These are phyloP conservation scores for Drosophila busckii DNA, from an alignment of 1,140 invertebrate species.

Conservation along the genomic window DNA sequence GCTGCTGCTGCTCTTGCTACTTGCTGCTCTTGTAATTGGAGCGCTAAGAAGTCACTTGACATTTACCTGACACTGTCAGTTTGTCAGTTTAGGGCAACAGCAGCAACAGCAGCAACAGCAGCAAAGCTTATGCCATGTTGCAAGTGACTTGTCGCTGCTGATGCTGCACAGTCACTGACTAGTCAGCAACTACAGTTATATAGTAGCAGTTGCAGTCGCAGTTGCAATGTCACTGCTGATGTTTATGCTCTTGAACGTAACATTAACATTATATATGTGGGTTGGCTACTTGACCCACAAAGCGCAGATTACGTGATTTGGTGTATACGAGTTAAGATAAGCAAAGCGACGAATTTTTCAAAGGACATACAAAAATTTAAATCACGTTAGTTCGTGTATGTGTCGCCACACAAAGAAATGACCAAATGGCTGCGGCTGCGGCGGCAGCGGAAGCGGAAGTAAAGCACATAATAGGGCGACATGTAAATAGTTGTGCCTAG, in stretches of 20 bases:
- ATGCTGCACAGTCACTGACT: background rate
- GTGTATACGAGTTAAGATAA: conserved; percentile 9
- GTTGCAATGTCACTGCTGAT: conserved; percentile 1
- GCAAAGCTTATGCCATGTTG: background rate
- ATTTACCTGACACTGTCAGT: conserved; percentile 7
- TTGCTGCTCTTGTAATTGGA: background rate
- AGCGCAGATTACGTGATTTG: conserved; percentile 66
- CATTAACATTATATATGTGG: conserved; percentile 2
- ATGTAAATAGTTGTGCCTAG: conserved; percentile 70
- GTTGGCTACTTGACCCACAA: conserved; percentile 50
- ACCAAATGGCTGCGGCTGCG: conserved; percentile 10
- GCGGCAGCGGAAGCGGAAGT: too few species aligned
- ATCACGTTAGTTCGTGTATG: conserved; percentile 61
- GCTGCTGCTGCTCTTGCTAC: too few species aligned
- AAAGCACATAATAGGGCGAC: conserved; percentile 55
- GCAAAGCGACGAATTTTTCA: conserved; percentile 37
- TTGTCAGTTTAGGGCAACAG: background rate
- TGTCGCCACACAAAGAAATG: conserved; percentile 38
- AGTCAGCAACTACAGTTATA: too few species aligned
- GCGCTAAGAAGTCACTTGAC: background rate
- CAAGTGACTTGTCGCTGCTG: conserved; percentile 5
- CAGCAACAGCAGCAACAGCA: too few species aligned
- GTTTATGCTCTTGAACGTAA: conserved; percentile 30
- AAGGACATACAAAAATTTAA: conserved; percentile 71
- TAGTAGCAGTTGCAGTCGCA: background rate